Conservation (phyloP, 2,888 invertebrate genomes). For the Agrochola lychnidis region DNA sequence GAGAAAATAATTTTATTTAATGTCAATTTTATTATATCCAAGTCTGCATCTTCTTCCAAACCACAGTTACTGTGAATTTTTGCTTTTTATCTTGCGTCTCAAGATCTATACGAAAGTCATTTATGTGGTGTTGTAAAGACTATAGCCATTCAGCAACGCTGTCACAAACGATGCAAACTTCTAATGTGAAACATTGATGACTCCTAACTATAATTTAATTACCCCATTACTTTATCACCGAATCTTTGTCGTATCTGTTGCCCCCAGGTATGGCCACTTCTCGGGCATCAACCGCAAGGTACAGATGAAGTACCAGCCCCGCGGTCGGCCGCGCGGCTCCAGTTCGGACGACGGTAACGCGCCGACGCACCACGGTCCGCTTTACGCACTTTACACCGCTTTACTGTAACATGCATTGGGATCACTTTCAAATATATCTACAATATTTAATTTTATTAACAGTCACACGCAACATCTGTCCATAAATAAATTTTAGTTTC, state of each 20-base stretch:
- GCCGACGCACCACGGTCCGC: conserved; percentile 79
- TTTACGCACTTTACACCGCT: conserved; percentile 57
- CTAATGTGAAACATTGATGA: neutral
- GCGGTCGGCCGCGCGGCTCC: conserved; percentile 97
- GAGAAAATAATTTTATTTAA: neutral
- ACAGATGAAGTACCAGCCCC: conserved; percentile 99
- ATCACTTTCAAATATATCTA: neutral
- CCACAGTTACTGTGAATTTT: neutral
- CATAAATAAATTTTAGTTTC: neutral
- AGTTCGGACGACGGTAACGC: conserved; percentile 98
- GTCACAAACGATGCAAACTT: neutral
- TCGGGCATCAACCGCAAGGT: conserved; percentile 99
- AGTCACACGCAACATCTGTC: neutral
- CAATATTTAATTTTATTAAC: neutral
- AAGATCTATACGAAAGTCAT: neutral
- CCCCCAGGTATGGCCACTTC: conserved; percentile 98
- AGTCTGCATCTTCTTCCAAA: too few relatives aligned
- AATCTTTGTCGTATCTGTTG: conserved; percentile 5
- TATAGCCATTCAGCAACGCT: neutral
- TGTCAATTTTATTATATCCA: neutral
- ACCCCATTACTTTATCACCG: neutral
- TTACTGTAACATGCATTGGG: conserved; percentile 48
- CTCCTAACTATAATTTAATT: neutral
- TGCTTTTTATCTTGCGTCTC: neutral
- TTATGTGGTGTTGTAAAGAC: neutral